Percentiles rank a stretch among this genome's conserved stretches.
These are phyloP conservation scores for Nomada ruficornis DNA, from an alignment of 2,888 invertebrate species.

Conservation along the genomic window DNA sequence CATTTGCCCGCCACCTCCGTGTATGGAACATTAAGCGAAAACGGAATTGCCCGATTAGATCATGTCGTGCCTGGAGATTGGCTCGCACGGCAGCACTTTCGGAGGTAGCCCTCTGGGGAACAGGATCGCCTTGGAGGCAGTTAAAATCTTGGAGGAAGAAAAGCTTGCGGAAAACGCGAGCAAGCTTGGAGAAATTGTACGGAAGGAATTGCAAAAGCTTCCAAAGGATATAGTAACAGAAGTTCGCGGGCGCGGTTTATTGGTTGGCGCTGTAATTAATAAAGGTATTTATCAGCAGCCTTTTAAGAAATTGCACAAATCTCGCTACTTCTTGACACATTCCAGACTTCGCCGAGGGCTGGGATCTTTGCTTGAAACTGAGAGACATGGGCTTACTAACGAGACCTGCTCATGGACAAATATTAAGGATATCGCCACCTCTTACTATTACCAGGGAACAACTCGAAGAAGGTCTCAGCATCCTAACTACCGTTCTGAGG, in stretches of 20 bases:
- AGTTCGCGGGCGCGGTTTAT: slow-evolving; percentile 91
- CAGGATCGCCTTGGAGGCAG: slow-evolving; percentile 90
- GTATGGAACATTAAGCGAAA: neutral
- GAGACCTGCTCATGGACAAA: slow-evolving; percentile 91
- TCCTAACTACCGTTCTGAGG: slow-evolving; percentile 84
- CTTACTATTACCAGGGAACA: slow-evolving; percentile 87
- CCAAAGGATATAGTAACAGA: slow-evolving; percentile 87
- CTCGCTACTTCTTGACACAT: neutral
- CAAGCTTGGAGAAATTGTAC: slow-evolving; percentile 89
- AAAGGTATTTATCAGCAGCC: slow-evolving; percentile 84
- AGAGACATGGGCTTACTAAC: slow-evolving; percentile 89
- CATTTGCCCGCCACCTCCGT: neutral
- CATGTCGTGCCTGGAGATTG: slow-evolving; percentile 79
- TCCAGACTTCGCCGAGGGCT: slow-evolving; percentile 87
- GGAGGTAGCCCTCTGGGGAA: slow-evolving; percentile 94
- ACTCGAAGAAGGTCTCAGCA: slow-evolving; percentile 86
- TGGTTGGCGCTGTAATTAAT: slow-evolving; percentile 91
- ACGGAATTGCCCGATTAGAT: slow-evolving; percentile 66
- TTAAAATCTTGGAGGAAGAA: slow-evolving; percentile 91
- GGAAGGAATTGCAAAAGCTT: slow-evolving; percentile 87
- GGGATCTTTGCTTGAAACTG: slow-evolving; percentile 88
- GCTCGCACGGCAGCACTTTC: slow-evolving; percentile 92
- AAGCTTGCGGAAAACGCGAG: slow-evolving; percentile 90
- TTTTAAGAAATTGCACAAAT: neutral
- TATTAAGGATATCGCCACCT: slow-evolving; percentile 90